phyloP scores from a whole-genome alignment of 2,888 invertebrate species.

The Tridacna crocea region DNA sequence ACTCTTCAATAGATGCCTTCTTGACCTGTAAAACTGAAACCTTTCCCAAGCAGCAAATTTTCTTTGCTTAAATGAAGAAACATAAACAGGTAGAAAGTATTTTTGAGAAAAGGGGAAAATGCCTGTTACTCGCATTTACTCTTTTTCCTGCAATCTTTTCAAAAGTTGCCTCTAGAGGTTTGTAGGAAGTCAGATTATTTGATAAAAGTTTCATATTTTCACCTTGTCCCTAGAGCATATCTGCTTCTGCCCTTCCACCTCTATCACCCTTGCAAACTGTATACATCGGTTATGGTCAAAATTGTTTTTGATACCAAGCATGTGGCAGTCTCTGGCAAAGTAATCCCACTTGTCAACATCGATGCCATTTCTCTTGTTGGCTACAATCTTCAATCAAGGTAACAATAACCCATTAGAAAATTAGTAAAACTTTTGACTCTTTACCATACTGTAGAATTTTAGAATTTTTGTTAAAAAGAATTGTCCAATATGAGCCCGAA shows the following conservation, averaged over 20 bases:
- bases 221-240: constrained; percentile 85
- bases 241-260: constrained; percentile 63
- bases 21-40: too few relatives aligned
- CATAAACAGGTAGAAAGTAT: not conserved
- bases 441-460: not conserved
- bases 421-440: not conserved
- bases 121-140: not conserved
- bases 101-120: not conserved
- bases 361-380: constrained; percentile 84
- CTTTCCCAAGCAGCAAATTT: too few relatives aligned
- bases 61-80: too few relatives aligned
- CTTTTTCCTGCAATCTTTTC: not conserved
- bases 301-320: constrained; percentile 84
- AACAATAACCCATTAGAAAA: not conserved
- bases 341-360: constrained; percentile 85
- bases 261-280: constrained; percentile 83
- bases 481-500: not conserved
- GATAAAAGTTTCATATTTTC: not conserved
- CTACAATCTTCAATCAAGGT: not conserved
- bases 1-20: too few relatives aligned
- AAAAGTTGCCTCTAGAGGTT: not conserved
- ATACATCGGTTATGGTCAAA: constrained; percentile 85
- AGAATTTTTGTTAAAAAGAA: not conserved
- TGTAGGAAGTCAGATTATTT: not conserved
- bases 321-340: constrained; percentile 82